These are phyloP conservation scores for Caenorhabditis afra DNA, from an alignment of 2,888 invertebrate genomes.

Conservation along the genomic window DNA sequence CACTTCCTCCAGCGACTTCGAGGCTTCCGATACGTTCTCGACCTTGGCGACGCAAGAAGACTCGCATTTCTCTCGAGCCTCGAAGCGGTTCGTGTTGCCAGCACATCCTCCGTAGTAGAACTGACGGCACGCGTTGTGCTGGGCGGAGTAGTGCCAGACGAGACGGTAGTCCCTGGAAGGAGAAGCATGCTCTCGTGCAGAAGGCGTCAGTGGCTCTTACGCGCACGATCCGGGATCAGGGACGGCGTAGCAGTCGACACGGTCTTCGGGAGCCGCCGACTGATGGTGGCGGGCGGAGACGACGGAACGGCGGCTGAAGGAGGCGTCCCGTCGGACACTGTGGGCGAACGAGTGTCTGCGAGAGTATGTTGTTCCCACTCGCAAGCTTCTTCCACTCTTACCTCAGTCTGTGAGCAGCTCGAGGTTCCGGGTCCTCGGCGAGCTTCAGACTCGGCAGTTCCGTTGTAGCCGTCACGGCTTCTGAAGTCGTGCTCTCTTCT, in stretches of 20 bases:
- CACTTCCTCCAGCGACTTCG: conserved; percentile 39
- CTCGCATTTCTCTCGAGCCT: conserved; percentile 70
- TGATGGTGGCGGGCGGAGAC: conserved; percentile 34
- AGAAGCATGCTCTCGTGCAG: background rate
- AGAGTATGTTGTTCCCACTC: background rate
- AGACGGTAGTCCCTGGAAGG: conserved; percentile 45
- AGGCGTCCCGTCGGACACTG: conserved; percentile 34
- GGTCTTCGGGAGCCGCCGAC: conserved; percentile 1
- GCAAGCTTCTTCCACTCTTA: too few relatives aligned
- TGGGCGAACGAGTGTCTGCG: conserved; percentile 35
- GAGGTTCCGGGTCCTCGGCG: conserved; percentile 33
- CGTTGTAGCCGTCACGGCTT: conserved; percentile 22
- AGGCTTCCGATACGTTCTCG: conserved; percentile 37
- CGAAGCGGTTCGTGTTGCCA: conserved; percentile 78
- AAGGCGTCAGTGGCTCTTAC: conserved; percentile 3
- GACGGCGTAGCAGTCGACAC: conserved; percentile 51
- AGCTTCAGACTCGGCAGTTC: conserved; percentile 33
- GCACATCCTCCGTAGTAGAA: conserved; percentile 79
- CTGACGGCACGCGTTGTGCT: conserved; percentile 55
- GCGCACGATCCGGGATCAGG: conserved; percentile 57
- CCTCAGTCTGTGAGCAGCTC: conserved; percentile 20
- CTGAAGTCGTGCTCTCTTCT: conserved; percentile 2
- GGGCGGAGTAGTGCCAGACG: conserved; percentile 45
- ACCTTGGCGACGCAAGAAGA: conserved; percentile 62
- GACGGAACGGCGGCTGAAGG: conserved; percentile 19